Conservation (phyloP, 2,888 invertebrate genomes). For the Elysia crispata region DNA sequence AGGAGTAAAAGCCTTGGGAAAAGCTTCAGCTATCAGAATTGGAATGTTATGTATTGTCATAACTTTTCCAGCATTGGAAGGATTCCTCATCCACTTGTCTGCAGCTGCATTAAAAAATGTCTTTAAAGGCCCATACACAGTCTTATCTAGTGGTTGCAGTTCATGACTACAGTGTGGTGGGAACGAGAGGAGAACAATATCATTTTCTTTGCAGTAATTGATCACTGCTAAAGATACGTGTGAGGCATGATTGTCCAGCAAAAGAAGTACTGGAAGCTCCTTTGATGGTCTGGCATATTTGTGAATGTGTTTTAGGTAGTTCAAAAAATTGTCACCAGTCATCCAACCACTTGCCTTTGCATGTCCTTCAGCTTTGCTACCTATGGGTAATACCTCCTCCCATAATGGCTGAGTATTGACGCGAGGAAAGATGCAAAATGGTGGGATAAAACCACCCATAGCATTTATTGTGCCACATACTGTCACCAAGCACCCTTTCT, state of each 20-base stretch:
- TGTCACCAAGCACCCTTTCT: slow-evolving; percentile 49
- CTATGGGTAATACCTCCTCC: slow-evolving; percentile 38
- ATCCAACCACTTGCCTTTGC: slow-evolving; percentile 50
- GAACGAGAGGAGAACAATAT: slow-evolving; percentile 39
- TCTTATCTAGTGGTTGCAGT: slow-evolving; percentile 47
- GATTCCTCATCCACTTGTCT: neutral
- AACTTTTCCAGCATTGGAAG: slow-evolving; percentile 35
- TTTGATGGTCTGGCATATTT: slow-evolving; percentile 12
- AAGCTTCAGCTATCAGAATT: slow-evolving; percentile 17
- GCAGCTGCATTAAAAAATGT: slow-evolving; percentile 21
- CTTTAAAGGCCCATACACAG: slow-evolving; percentile 48
- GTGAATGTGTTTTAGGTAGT: slow-evolving; percentile 43
- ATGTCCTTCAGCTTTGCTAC: slow-evolving; percentile 26
- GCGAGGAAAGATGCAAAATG: slow-evolving; percentile 50
- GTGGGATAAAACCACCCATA: slow-evolving; percentile 42
- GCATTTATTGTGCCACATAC: slow-evolving; percentile 48
- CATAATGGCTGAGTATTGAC: slow-evolving; percentile 25
- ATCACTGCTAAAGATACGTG: slow-evolving; percentile 14
- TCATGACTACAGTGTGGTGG: slow-evolving; percentile 48
- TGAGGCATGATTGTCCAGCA: slow-evolving; percentile 38
- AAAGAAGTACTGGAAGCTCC: slow-evolving; percentile 44
- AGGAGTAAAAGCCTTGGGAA: slow-evolving; percentile 35
- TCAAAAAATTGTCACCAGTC: slow-evolving; percentile 40
- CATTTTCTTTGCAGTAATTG: slow-evolving; percentile 29
- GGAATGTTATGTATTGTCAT: slow-evolving; percentile 44